Base-by-base conservation (phyloP, 2,888 invertebrate species). In the Branchinecta sandiegonensis region DNA sequence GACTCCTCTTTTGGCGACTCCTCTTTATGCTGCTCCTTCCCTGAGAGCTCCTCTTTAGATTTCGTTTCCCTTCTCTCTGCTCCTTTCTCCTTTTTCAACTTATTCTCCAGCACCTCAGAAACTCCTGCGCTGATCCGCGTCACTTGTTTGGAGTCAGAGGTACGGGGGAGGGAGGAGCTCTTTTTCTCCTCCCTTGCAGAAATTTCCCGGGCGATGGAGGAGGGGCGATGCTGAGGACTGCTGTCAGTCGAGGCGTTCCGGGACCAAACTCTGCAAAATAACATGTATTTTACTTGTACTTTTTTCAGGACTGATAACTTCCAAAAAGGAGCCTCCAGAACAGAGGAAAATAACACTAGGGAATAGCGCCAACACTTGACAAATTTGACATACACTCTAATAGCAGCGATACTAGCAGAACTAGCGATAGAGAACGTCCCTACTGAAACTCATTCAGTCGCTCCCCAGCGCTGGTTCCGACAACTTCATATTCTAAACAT, bases 211-310 rank as follows among this genome's bases (percentile, higher is more conserved):
- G 56, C 17, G 56, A 56, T 14, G 56, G 56, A 10, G 10, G 56
- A 10, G 8, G n/a, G 56, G 17, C 56, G 56, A 10, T 56, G 56
- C 17, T 56, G 56, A 9, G 56, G 56, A 10, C 56, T 56, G 56
- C 56, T 56, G 56, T 56, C 56, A 17, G 56, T 17, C 17, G 56
- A 56, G 17, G 56, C 56, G 17, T 56, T 56, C 9, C 56, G 8
- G 56, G 56, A 56, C 56, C 56, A 56, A 14, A 17, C 17, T 56
- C 56, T 56, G 56, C 56, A 56, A 56, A 56, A 14, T 56, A 56
- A 8, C 17, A 14, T 10, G 7, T 17, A 9, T 10, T 14, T 56
- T 14, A 9, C 8, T 56, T 10, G 17, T 17, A 56, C 9, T 56
- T 56, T 37, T 6, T 37, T 37, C 4, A 37, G 37, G 6, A 37